These are phyloP conservation scores for Camelus dromedarius DNA, from an alignment of 2,113 vertebrate species.

Conservation along the genomic window DNA sequence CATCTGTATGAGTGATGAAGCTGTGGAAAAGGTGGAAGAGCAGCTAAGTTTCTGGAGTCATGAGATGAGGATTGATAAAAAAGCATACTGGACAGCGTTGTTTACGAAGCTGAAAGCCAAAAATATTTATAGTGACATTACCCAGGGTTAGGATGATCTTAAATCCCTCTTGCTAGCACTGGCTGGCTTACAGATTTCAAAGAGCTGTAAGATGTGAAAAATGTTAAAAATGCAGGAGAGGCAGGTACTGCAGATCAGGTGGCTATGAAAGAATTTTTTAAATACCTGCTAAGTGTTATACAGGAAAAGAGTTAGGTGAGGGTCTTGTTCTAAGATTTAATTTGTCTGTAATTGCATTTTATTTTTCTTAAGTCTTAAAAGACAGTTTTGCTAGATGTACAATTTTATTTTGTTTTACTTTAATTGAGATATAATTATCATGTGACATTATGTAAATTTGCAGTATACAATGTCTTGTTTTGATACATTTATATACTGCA, in stretches of 20 bases:
- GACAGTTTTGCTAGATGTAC: constrained; percentile 51
- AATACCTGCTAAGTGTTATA: background rate
- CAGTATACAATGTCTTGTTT: background rate
- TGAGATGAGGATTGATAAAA: background rate
- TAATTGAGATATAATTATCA: background rate
- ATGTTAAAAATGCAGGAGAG: background rate
- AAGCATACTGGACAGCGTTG: background rate
- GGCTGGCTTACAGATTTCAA: constrained; percentile 5
- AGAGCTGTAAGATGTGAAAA: background rate
- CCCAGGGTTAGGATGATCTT: background rate
- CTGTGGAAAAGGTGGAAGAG: background rate
- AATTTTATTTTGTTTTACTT: constrained; percentile 5
- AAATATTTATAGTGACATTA: background rate
- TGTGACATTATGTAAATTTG: background rate
- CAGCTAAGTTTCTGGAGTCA: background rate
- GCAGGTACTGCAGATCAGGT: background rate
- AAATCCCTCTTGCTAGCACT: background rate
- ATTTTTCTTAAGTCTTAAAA: background rate
- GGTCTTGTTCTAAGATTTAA: background rate
- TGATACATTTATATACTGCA: background rate
- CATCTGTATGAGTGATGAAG: background rate
- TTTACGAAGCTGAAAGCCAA: constrained; percentile 19
- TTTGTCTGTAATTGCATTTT: background rate
- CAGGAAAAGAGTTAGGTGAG: background rate
- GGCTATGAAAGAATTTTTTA: background rate